Conservation (phyloP, 2,113 vertebrate genomes). For the Nesoenas mayeri region DNA sequence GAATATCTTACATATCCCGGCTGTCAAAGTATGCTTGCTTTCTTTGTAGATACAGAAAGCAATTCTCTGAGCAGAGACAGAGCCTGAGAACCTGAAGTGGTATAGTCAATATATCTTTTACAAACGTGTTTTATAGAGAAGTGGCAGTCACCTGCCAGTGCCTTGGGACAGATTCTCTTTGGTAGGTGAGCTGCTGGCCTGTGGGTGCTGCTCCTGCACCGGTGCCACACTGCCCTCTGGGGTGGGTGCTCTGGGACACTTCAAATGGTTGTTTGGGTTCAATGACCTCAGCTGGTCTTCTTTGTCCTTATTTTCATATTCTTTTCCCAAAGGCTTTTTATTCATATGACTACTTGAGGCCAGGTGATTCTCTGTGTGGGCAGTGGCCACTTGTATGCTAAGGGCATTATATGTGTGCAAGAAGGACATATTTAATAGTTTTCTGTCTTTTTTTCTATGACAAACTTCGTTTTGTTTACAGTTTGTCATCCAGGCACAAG, state of each 20-base stretch:
- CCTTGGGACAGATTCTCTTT: not conserved
- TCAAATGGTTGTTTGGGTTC: not conserved
- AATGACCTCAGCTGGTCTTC: accelerated
- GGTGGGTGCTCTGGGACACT: accelerated
- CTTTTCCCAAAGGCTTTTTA: not conserved
- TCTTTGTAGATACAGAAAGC: not conserved
- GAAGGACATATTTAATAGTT: not conserved
- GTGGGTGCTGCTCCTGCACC: not conserved
- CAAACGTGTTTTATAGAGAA: not conserved
- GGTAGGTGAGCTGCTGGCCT: accelerated
- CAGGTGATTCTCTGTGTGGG: accelerated
- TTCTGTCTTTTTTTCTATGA: not conserved
- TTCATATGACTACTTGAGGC: not conserved
- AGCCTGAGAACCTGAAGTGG: not conserved
- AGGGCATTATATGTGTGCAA: not conserved
- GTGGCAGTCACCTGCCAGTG: not conserved
- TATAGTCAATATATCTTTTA: not conserved
- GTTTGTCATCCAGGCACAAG: not conserved
- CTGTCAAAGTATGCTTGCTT: not conserved
- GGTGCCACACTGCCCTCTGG: accelerated
- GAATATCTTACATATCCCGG: not conserved
- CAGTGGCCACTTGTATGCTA: not conserved
- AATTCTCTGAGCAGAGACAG: not conserved
- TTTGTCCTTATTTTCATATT: not conserved
- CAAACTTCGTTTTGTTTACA: not conserved